Base-by-base conservation (phyloP, 1,140 invertebrate species). In the Frieseomelitta varia region DNA sequence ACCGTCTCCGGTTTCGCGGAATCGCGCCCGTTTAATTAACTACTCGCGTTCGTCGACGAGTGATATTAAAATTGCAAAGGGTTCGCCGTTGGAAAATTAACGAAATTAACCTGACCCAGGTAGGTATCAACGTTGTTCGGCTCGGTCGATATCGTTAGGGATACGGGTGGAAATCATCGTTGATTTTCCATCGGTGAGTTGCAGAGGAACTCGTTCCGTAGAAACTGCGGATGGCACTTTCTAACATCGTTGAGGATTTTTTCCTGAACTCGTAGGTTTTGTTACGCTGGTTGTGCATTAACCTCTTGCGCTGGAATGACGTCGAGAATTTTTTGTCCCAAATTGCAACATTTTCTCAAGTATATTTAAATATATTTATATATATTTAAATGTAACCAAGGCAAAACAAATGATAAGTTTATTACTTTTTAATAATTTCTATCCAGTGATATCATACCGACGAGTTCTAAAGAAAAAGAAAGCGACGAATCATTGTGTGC, bases 191-290 rank as follows among this genome's bases (percentile, higher is more conserved):
- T 3, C 34, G 34, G 0, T 47, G 6, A 30, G 69, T 21, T 58
- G 21, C 19, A 47, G 34, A 55, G 34, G 55, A 61, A 80, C 68
- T 72, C 55, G 56, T 39, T n/a, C n/a, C 47, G 68, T 51, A 39
- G 71, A 68, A 19, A 27, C 53, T 61, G 79, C 27, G 34, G 34
- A 71, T 61, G 55, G 55, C 71, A 55, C 3, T 11, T 53, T 65
- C 74, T 51, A 56, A 87, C 76, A 87, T 61, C 56, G 53, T 72
- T 61, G 67, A 61, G 58, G 12, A 61, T 61, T 2, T 39, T n/a
- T 47, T 73, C 77, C 78, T 87, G 65, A 75, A 55, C 71, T 27
- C 47, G 56, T 27, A 72, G 78, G 61, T 87, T 78, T 84, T 65
- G 15, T 30, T 51, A 84, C 55, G 53, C 56, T 24, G 24, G 27